Base-by-base conservation (phyloP, 2,113 vertebrate genomes). In the Pseudopodoces humilis region DNA sequence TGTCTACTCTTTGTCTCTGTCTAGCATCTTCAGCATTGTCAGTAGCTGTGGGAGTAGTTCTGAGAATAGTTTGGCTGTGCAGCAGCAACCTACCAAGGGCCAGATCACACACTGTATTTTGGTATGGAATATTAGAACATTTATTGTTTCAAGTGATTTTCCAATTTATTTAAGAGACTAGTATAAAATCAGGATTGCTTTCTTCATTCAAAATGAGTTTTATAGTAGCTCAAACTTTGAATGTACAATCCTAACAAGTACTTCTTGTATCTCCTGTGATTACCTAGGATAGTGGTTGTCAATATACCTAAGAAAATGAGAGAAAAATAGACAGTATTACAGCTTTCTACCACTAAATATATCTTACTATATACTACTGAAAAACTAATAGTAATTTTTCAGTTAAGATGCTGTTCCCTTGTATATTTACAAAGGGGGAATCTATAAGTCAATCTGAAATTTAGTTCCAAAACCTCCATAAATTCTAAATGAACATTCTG, bases 1-100 rank as follows among this genome's bases (percentile, higher is more conserved):
- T 71, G 33, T 87, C 56, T 92, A 9, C 82, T 96, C 84, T 83
- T 92, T 91, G 76, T 91, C 87, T 96, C 92, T 89, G 68, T 95
- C 25, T 84, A 79, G 82, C 74, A 67, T 87, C 85, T 90, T 91
- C 91, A 92, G 56, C 78, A 82, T 55, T 94, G 85, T 96, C 91
- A 92, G 85, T 92, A 90, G 85, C 88, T 90, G 85, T 93, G 82
- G 82, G 70, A 94, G 35, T 94, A 92, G 85, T 93, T 94, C 88
- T 95, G 88, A 90, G 85, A 82, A 58, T 92, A 96, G 93, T 96
- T 96, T 68, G 85, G 78, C 82, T 93, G 39, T 90, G 86, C 92
- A 88, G 75, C 94, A 93, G 91, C 92, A 92, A 49, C 35, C 80
- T 92, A 46, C 94, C 75, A 90, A 90, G 93, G 91, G 75, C 78